These are phyloP conservation scores for Eretmochelys imbricata DNA, from an alignment of 2,113 vertebrate species.

Conservation along the genomic window DNA sequence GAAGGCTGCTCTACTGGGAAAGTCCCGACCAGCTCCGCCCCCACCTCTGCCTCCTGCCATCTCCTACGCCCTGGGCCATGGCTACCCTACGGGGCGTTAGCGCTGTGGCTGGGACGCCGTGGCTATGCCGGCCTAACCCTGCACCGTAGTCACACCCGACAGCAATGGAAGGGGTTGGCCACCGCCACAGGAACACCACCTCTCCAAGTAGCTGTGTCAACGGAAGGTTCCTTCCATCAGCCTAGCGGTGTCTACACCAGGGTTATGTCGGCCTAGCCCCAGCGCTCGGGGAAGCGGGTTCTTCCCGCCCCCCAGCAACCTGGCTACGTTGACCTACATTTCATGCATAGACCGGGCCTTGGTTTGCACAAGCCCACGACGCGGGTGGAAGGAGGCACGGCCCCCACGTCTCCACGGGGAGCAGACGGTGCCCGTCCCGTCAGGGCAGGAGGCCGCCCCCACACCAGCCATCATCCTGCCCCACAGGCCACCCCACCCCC, in stretches of 20 bases:
- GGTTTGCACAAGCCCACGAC: background rate
- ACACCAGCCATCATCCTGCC: background rate
- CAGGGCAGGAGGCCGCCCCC: background rate
- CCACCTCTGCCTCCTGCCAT: background rate
- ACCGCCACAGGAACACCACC: background rate
- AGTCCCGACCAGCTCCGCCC: background rate
- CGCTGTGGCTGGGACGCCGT: rapidly evolving
- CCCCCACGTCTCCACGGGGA: background rate
- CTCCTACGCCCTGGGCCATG: background rate
- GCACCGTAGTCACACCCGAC: background rate
- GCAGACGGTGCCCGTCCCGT: background rate
- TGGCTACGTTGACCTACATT: background rate
- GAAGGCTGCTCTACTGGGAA: background rate
- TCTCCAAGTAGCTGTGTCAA: background rate
- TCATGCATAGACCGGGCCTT: background rate
- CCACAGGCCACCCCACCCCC: too few species aligned
- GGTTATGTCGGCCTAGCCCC: background rate
- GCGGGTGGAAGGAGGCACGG: background rate
- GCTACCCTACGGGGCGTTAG: background rate
- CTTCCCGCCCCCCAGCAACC: background rate
- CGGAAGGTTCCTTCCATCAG: background rate
- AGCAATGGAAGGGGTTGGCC: background rate
- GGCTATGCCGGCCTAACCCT: background rate
- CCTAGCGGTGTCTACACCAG: background rate
- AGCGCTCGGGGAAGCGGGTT: too few species aligned